Conservation (phyloP, 2,797 vertebrate species). For the Octomys mimax region DNA sequence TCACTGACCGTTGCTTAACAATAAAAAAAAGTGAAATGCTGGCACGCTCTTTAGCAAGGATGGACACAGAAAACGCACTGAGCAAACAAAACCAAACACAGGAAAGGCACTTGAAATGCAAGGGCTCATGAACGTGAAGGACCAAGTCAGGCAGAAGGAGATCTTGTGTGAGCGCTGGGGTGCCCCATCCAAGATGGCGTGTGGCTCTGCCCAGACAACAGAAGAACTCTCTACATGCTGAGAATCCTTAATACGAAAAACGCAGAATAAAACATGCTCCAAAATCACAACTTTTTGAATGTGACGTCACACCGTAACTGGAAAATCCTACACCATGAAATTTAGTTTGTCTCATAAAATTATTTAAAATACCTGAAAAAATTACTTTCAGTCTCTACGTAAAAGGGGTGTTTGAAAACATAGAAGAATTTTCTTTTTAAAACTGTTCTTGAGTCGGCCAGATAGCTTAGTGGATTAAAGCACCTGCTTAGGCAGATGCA, state of each 20-base stretch:
- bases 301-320: background rate
- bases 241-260: background rate
- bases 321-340: background rate
- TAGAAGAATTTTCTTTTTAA: background rate
- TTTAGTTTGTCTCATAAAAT: background rate
- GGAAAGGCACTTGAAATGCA: background rate
- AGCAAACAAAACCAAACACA: background rate
- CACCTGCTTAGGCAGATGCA: no score
- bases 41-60: background rate
- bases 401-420: background rate
- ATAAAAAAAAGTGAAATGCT: background rate
- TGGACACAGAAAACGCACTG: background rate
- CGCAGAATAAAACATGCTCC: no score
- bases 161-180: background rate
- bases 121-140: background rate
- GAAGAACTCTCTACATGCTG: no score
- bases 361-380: background rate
- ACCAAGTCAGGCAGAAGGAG: background rate
- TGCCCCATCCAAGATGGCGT: no score
- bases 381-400: background rate
- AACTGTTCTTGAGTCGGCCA: no score
- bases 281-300: background rate
- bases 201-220: fast-evolving
- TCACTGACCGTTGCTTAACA: background rate
- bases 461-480: background rate